Percentiles rank a stretch among this genome's conserved stretches.
These are phyloP conservation scores for Listronotus bonariensis DNA, from an alignment of 1,140 invertebrate genomes.

Conservation along the genomic window DNA sequence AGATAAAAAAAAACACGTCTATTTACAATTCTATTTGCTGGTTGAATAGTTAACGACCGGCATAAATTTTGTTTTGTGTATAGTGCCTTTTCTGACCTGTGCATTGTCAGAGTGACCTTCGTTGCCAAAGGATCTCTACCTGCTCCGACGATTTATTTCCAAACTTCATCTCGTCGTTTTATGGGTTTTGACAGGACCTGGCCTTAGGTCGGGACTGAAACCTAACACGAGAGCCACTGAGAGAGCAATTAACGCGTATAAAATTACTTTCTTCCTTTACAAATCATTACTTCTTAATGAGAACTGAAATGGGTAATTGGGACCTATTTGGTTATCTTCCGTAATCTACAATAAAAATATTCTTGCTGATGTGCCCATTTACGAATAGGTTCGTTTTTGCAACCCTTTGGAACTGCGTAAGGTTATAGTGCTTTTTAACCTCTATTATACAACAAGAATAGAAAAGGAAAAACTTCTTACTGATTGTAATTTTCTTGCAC, in stretches of 20 bases:
- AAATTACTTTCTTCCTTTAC: constrained; percentile 12
- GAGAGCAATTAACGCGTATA: constrained; percentile 15
- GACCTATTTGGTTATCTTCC: neutral
- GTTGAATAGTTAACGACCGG: constrained; percentile 10
- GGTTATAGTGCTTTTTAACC: too few species aligned
- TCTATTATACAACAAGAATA: too few species aligned
- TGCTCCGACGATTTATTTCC: constrained; percentile 24
- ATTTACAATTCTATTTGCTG: constrained; percentile 15
- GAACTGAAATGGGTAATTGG: constrained; percentile 17
- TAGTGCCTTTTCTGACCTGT: constrained; percentile 28
- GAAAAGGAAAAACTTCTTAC: too few species aligned
- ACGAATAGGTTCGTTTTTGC: too few species aligned
- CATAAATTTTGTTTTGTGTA: constrained; percentile 10
- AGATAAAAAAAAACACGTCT: constrained; percentile 7
- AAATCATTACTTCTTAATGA: constrained; percentile 9
- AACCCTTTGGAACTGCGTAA: too few species aligned
- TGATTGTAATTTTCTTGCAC: too few species aligned
- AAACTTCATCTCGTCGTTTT: constrained; percentile 13
- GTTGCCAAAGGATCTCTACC: constrained; percentile 12
- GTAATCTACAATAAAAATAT: too few species aligned
- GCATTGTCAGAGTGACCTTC: constrained; percentile 17
- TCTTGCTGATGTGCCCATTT: too few species aligned
- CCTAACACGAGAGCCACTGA: constrained; percentile 2
- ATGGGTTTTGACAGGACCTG: constrained; percentile 18
- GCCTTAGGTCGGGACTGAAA: constrained; percentile 5